These are phyloP conservation scores for Nomada lathburiana DNA, from an alignment of 2,888 invertebrate species.

Conservation along the genomic window DNA sequence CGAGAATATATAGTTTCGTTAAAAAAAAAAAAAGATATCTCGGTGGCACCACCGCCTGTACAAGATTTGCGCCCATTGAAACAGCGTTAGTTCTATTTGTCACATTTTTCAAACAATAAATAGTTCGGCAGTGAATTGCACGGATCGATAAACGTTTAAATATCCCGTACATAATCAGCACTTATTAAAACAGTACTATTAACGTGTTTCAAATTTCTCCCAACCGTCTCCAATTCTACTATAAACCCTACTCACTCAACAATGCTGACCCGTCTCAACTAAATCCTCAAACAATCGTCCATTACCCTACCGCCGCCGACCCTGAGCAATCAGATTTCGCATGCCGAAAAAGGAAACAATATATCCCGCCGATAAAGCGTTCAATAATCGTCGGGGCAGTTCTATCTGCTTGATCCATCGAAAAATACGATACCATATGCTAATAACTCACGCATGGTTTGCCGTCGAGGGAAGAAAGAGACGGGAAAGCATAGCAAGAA, in stretches of 20 bases:
- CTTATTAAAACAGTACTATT: too few relatives aligned
- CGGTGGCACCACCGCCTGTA: too few relatives aligned
- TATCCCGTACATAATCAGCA: too few relatives aligned
- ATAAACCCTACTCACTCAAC: background rate
- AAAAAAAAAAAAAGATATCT: too few relatives aligned
- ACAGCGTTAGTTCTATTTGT: too few relatives aligned
- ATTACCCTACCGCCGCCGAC: background rate
- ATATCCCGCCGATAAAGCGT: slow-evolving; percentile 61
- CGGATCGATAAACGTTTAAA: too few relatives aligned
- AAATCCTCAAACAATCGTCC: background rate
- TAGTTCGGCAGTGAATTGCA: too few relatives aligned
- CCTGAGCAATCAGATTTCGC: slow-evolving; percentile 14
- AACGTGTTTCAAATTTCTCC: background rate
- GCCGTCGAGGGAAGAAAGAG: slow-evolving; percentile 51
- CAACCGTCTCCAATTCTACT: background rate
- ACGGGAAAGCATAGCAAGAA: slow-evolving; percentile 15
- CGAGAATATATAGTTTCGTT: too few relatives aligned
- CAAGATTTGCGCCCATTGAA: too few relatives aligned
- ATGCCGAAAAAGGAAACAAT: slow-evolving; percentile 1
- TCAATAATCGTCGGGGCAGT: slow-evolving; percentile 60
- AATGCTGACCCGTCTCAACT: background rate
- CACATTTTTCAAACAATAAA: too few relatives aligned
- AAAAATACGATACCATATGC: slow-evolving; percentile 80
- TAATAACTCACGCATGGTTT: slow-evolving; percentile 81
- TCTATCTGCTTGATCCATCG: slow-evolving; percentile 78